phyloP scores from a whole-genome alignment of 2,888 invertebrate genomes.

The Fragum sueziense region DNA sequence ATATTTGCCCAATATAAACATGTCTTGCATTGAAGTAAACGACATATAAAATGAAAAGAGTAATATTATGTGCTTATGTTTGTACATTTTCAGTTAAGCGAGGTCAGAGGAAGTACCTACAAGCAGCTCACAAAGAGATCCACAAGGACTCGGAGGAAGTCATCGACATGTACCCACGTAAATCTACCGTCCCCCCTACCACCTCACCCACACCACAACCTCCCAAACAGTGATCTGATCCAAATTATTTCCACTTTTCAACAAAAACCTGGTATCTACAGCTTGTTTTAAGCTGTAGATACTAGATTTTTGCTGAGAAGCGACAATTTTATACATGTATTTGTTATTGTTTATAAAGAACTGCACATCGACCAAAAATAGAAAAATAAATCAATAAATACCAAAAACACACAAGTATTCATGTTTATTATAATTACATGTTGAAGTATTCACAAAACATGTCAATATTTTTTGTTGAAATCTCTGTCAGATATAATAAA shows the following conservation, averaged over 20 bases:
- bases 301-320: too few species aligned
- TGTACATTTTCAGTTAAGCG: conserved; percentile 70
- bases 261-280: too few species aligned
- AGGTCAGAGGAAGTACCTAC: conserved; percentile 76
- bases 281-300: too few species aligned
- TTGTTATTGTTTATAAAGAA: not conserved
- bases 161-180: conserved; percentile 68
- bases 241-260: too few species aligned
- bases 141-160: conserved; percentile 74
- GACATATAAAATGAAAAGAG: not conserved
- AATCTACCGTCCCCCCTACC: conserved; percentile 55
- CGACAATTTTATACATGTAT: not conserved
- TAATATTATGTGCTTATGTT: not conserved
- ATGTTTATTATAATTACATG: not conserved
- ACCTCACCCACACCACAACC: conserved; percentile 37
- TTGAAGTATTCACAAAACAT: too few species aligned
- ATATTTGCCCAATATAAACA: too few species aligned
- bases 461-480: too few species aligned
- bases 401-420: not conserved
- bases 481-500: too few species aligned
- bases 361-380: not conserved
- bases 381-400: not conserved
- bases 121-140: conserved; percentile 81
- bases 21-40: not conserved
- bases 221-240: conserved; percentile 13